Base-by-base conservation (phyloP, 2,797 vertebrate species). In the Anomalospiza imberbis region DNA sequence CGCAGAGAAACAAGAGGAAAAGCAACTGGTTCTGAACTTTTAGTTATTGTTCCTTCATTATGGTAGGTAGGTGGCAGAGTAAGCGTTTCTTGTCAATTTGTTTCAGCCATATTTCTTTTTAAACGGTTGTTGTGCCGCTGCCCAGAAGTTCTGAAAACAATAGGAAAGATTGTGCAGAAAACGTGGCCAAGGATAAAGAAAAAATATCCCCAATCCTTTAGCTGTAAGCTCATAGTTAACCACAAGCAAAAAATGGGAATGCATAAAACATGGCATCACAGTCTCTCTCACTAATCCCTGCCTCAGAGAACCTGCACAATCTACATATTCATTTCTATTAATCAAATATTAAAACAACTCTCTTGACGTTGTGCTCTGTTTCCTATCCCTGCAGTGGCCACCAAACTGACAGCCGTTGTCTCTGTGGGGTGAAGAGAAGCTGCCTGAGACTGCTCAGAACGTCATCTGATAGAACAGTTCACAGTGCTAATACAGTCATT, bases 71-170 rank as follows among this genome's bases (percentile, higher is more conserved):
- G 50, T 75, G 91, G 61, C 75, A 63, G 72, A 92, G 26, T 71
- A 91, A 86, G 61, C 42, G 68, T 51, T 91, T 80, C 60, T 71
- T 80, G 38, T 73, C 74, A 44, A 79, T 58, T 83, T 72, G 61
- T 95, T 86, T 85, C 93, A 91, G 85, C 36, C 34, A 80, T 81
- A 36, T 80, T 93, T 77, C 71, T 94, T 93, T 86, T 77, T 36
- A 61, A 66, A 80, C 15, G 18, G 26, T 18, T 77, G 12, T 26
- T 80, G 18, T 61, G n/a, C 29, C 78, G 44, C 50, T 75, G 31
- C 32, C n/a, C 58, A 72, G 36, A 85, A 74, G 40, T n/a, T 68
- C 62, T 38, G 65, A 77, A 92, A 89, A 17, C 58, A 58, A 38
- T 15, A 76, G 57, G 42, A 62, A 75, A 55, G 13, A 72, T 4